A percentile compares a stretch with the other conserved stretches of the same genome.
phyloP scores from a whole-genome alignment of 2,888 invertebrate species.

The Melinaea menophilus region DNA sequence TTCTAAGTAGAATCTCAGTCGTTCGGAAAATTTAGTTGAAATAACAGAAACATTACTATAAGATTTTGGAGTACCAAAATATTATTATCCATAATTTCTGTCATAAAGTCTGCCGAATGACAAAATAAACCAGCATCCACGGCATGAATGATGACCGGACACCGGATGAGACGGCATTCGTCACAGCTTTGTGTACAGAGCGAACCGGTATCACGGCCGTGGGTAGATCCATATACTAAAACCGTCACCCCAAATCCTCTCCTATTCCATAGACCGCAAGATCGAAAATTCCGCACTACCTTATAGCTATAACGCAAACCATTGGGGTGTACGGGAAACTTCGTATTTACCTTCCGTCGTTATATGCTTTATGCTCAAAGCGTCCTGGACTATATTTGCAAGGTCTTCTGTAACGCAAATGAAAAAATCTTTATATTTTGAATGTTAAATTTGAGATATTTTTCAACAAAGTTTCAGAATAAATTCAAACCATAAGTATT shows the following conservation, averaged over 20 bases:
- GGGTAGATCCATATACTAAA: slow-evolving; percentile 7
- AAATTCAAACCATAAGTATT: too few relatives aligned
- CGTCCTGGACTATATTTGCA: slow-evolving; percentile 24
- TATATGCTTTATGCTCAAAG: slow-evolving; percentile 14
- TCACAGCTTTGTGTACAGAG: slow-evolving; percentile 37
- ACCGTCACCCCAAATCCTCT: slow-evolving; percentile 8
- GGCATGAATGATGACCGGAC: slow-evolving; percentile 47
- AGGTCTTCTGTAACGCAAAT: slow-evolving; percentile 20
- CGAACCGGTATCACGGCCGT: slow-evolving; percentile 18
- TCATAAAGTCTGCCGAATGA: slow-evolving; percentile 27
- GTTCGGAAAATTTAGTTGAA: too few relatives aligned
- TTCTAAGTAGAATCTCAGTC: too few relatives aligned
- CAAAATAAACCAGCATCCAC: slow-evolving; percentile 27
- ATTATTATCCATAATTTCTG: slow-evolving; percentile 27
- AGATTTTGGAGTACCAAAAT: slow-evolving; percentile 18
- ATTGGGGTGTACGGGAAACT: slow-evolving; percentile 17
- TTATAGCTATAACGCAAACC: slow-evolving; percentile 2
- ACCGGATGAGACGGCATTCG: slow-evolving; percentile 51
- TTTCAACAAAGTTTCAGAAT: too few relatives aligned
- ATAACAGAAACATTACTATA: background rate
- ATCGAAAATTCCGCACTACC: background rate
- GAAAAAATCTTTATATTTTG: slow-evolving; percentile 11
- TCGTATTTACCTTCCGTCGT: slow-evolving; percentile 22
- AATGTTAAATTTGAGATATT: background rate
- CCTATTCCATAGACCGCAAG: slow-evolving; percentile 1